Base-by-base conservation (phyloP, 2,888 invertebrate genomes). In the Ochropacha duplaris region DNA sequence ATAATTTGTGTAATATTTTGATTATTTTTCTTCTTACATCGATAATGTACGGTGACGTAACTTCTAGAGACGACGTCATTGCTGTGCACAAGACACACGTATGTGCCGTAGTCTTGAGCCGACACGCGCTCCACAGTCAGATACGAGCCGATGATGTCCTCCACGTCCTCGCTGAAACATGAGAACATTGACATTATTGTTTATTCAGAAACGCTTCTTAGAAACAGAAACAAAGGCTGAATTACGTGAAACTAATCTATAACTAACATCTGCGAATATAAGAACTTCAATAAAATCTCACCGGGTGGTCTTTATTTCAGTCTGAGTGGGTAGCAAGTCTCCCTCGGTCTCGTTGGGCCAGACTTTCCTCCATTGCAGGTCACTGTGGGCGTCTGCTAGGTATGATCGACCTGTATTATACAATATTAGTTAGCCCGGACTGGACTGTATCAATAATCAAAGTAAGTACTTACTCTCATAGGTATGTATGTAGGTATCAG, bases 131-230 rank as follows among this genome's bases (percentile, higher is more conserved):
- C 90, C 68, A 96, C 94, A 50, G 88, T 91, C 73, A 96, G 84
- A 79, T 96, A 96, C 4, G 95, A 94, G 0, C 96, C 96, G 71
- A 96, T 94, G 50, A 95, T 96, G 79, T 96, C 95, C 55, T 94
- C 93, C 59, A 95, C 94, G 74, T 96, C 96, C 69, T 96, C 96
- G 61, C 96, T 96, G 93, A 14, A 90, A 79, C 55, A 58, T 60
- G 62, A 55, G 31, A 69, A 60, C 59, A 60, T 55, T 49, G 14
- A 44, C 24, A 36, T 36, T 31, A 54, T 28, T 50, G 54, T 12
- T 34, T 34, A 54, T 9, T 16, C 4, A n/a, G 9, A 44, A 44
- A 1, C 19, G 16, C 19, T 44, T 44, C 44, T 44, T 44, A 19
- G 19, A 44, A 44, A 16, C 16, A 14, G 16, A 39, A n/a, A n/a